Base-by-base conservation (phyloP, 2,113 vertebrate genomes). In the Saccopteryx bilineata region DNA sequence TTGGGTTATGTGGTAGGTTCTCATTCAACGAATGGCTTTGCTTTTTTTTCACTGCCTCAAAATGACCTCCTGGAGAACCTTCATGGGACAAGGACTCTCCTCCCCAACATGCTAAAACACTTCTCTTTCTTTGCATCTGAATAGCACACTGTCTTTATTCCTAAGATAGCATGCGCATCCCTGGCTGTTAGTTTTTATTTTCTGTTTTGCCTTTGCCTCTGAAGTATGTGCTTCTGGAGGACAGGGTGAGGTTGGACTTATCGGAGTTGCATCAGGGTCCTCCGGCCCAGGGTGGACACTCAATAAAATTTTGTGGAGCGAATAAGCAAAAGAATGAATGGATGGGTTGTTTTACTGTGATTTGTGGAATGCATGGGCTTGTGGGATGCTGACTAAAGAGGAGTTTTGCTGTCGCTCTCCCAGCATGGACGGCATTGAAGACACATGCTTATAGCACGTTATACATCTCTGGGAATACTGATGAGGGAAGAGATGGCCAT, bases 401-500 rank as follows among this genome's bases (percentile, higher is more conserved):
- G 52, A 82, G 46, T 23, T 39, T 87, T 52, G 1, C 61, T 17
- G 52, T 4, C 23, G 26, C 46, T 71, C 89, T 74, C 24, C 72
- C 48, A 10, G 79, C 39, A n/a, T 58, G 28, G 8, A 7, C 4
- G 10, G 18, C 48, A n/a, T 69, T 65, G 60, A n/a, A 92, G 60
- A 94, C 48, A 28, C 11, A 31, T 17, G 76, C 81, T 56, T 46
- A 33, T 9, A 79, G 68, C 79, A 87, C 93, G 12, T 92, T 81
- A 71, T 83, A 75, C n/a, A 81, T 92, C 82, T 97, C 89, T 14
- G 52, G 91, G 74, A 83, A 93, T 12, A 19, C 81, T 18, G 65
- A 84, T 92, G 89, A 93, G 94, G 97, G 93, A 97, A 97, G 94
- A 87, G 96, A 94, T 95, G 97, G 86, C 63, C 96, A 7, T 78